Conservation (phyloP, 2,797 vertebrate species). For the Sandelia bainsii region DNA sequence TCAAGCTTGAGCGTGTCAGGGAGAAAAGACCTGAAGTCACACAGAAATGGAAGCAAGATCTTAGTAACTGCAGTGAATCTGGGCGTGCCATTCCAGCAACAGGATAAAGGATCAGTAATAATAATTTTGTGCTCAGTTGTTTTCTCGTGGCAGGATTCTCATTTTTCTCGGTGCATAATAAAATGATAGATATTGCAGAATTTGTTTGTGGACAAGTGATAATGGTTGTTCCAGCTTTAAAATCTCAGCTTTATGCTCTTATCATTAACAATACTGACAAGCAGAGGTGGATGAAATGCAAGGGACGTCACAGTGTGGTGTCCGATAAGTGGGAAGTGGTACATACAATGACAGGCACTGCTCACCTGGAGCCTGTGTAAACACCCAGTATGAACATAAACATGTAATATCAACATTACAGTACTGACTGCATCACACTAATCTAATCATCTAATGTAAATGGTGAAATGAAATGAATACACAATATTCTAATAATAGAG, state of each 20-base stretch:
- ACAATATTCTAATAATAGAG: background rate
- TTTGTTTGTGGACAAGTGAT: too few species aligned
- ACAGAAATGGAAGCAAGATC: conserved; percentile 1
- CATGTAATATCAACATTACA: conserved; percentile 27
- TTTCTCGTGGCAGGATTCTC: conserved; percentile 10
- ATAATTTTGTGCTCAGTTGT: conserved; percentile 53
- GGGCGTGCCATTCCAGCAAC: conserved; percentile 52
- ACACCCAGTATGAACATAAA: conserved; percentile 9
- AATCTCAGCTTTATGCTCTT: conserved; percentile 14
- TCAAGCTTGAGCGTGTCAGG: conserved; percentile 1
- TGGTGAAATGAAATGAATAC: background rate
- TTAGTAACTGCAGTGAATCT: conserved; percentile 21
- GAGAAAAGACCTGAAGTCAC: conserved; percentile 2
- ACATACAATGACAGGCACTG: conserved; percentile 16
- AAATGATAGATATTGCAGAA: too few species aligned
- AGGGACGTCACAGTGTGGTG: conserved; percentile 3
- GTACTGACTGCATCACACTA: conserved; percentile 8
- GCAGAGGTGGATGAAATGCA: background rate
- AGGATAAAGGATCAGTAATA: conserved; percentile 8
- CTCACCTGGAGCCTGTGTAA: conserved; percentile 38
- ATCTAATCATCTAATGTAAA: background rate
- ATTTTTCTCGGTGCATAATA: background rate
- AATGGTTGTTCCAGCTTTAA: too few species aligned
- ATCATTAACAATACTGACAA: conserved; percentile 18
- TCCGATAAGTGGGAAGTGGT: conserved; percentile 4